Base-by-base conservation (phyloP, 2,113 vertebrate genomes). In the Otus sunia region DNA sequence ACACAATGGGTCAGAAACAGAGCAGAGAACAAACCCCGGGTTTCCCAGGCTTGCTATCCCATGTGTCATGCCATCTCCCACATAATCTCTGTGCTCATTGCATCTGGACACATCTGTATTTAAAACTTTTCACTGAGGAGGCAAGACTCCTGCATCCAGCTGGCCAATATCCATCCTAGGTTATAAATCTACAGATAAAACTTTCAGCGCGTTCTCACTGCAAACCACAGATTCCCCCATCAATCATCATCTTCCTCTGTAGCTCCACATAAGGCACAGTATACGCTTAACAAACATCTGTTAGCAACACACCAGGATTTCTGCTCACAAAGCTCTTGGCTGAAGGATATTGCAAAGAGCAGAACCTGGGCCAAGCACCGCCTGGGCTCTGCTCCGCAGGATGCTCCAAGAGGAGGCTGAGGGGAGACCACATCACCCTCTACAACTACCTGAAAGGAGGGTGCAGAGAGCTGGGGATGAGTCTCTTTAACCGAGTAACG, bases 251-350 rank as follows among this genome's bases (percentile, higher is more conserved):
- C 36, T 49, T 69, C 59, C 45, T 59, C 47, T n/a, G 11, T 29
- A 66, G 68, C 67, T 67, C 86, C 25, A 19, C 60, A 74, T 12
- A 39, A 93, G 72, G 87, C 84, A 88, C 41, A 58, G 59, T 56
- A 83, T 72, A 89, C 8, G 34, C 79, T 94, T 94, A 83, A 92
- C 67, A 86, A 93, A 92, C 34, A 47, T 59, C 87, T 97, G 78
- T 95, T 94, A 92, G n/a, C 53, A 74, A 20, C 59, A 64, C 75
- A 86, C 56, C 86, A 96, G 45, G 32, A 32, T 71, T 92, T 93
- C 92, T 4, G 17, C 63, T 76, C 9, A 8, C 81, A 91, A 68
- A 90, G 22, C 36, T 73, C 53, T 55, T 83, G 37, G 59, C 85
- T 93, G 50, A 94, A 83, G 60, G 39, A 29, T 79, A 41, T 18